Base-by-base conservation (phyloP, 2,797 vertebrate genomes). In the Anguilla anguilla region DNA sequence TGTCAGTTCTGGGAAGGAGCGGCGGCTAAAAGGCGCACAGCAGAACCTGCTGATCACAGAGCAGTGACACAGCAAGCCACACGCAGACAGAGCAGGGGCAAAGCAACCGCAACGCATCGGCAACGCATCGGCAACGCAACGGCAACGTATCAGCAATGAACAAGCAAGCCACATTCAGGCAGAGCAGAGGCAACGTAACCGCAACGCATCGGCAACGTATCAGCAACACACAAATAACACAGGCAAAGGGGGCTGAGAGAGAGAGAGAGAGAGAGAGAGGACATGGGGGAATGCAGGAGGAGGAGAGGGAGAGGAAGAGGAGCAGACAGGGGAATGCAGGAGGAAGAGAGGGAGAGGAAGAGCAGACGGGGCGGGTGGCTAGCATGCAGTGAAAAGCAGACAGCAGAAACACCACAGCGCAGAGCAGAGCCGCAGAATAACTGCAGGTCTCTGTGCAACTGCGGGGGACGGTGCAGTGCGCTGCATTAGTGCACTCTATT, bases 1-100 rank as follows among this genome's bases (percentile, higher is more conserved):
- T 92, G 88, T 87, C 88, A 90, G 91, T 88, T 86, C 91, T 90
- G 86, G 31, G 90, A 90, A 92, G 94, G 93, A 91, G 90, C 92
- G 92, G 85, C 87, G 88, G 86, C 81, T 88, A 88, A 67, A 35
- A 25, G 28, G 83, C 46, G 90, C 89, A 88, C 88, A 87, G 72
- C 49, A 64, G 85, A 22, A 79, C 35, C 74, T 79, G 74, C 74
- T 9, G 43, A 81, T 81, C 39, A 3, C 10, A 25, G 35, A 19
- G 39, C 39, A 49, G 43, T 43, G 19, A 46, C 77, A 25, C 7
- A 17, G 22, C 39, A 25, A 49, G 39, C 43, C 43, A 79, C 15
- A 6, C 17, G 11, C 7, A 28, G 0, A 5, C 28, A 17, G 17
- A 39, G 72, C 11, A 17, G 31, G 0, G 31, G 72, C 9, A 31